Evolutionary conservation across 2,113 vertebrate genomes (phyloP), one percentile per base, ranked within the genome.

Genomic region (Tyto alba): DNA sequence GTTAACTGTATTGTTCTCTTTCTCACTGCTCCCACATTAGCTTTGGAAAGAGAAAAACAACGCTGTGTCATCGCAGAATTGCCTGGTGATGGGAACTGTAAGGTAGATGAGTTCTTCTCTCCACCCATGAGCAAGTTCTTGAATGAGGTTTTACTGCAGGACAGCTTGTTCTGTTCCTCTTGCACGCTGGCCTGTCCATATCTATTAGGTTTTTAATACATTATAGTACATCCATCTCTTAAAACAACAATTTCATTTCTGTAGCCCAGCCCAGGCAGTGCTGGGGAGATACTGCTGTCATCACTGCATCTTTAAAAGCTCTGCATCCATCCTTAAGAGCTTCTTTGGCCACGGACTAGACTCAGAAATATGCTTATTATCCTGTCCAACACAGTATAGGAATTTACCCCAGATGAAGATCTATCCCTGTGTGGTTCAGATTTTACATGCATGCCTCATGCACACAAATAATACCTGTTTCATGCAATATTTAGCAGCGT

Each of bases 71-170:
- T 81, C 3, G 0, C 67, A 75, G 89, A 95, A 95, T 93, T 95
- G 85, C 89, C 93, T 91, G 71, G 52, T 95, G 79, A 94, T 95
- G 84, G 84, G 77, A 95, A 45, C 53, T 95, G 63, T 95, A 84
- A 94, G 82, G 95, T 80, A 88, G 91, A 97, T 90, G 82, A 97
- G 94, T 97, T 95, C 88, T 90, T 79, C 83, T 94, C 59, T 96
- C 85, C 94, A 95, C 85, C 71, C 94, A 74, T 95, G 81, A 94
- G 88, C 95, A 93, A 90, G 63, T 95, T 93, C 50, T 69, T 88
- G 86, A 96, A 93, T 94, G 91, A 96, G 43, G 52, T 96, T 96
- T 97, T 96, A 94, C 84, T 85, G 75, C 94, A 94, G 91, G 82
- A 75, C 75, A 45, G 36, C 66, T 94, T 22, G 0, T 74, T 95